These are phyloP conservation scores for Bos javanicus DNA, from an alignment of 2,113 vertebrate genomes.

Conservation along the genomic window DNA sequence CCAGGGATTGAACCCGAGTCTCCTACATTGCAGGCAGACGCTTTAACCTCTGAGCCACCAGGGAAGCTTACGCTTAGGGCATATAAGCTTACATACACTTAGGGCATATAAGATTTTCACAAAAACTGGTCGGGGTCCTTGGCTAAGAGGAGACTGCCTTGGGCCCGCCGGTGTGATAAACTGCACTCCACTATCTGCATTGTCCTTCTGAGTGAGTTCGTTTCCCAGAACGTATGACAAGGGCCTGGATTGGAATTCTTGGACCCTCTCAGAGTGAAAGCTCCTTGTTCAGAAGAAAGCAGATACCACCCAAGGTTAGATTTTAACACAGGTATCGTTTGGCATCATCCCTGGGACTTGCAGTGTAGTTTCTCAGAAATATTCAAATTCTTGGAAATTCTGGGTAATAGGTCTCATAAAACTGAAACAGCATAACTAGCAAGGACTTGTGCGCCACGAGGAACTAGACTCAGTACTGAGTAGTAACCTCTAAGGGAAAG, in stretches of 20 bases:
- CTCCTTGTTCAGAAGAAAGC: neutral
- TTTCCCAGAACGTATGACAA: fast-evolving
- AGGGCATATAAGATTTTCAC: neutral
- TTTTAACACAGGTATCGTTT: neutral
- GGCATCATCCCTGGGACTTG: neutral
- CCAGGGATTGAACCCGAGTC: too few species aligned
- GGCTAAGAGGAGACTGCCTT: neutral
- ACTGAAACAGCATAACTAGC: neutral
- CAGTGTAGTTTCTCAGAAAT: neutral
- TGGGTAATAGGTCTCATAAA: too few species aligned
- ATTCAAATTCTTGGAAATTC: neutral
- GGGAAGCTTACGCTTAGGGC: neutral
- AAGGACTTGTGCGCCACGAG: neutral
- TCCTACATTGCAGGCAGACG: too few species aligned
- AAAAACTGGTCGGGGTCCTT: neutral
- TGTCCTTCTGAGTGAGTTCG: neutral
- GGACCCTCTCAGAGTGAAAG: neutral
- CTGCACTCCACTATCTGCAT: neutral
- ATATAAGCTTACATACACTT: neutral
- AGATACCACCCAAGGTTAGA: neutral
- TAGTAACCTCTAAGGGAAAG: neutral
- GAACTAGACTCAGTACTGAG: neutral
- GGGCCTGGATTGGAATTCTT: neutral
- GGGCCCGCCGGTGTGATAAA: neutral
- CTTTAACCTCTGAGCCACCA: too few species aligned